A percentile compares a stretch with the other conserved stretches of the same genome.
These are phyloP conservation scores for Eristalinus aeneus DNA, from an alignment of 2,888 invertebrate species.

Conservation along the genomic window DNA sequence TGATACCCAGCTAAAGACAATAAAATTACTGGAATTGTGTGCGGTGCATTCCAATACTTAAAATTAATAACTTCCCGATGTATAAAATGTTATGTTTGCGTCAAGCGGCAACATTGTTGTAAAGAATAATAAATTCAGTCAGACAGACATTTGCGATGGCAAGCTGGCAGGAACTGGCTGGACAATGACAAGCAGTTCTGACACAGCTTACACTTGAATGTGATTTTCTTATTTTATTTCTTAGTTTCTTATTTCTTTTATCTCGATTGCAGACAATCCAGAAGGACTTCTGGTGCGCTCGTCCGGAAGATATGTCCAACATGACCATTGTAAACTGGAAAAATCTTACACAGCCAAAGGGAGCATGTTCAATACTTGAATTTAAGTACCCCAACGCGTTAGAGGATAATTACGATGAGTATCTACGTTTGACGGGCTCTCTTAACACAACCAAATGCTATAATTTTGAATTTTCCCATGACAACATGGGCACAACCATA, in stretches of 20 bases:
- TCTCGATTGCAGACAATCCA: constrained; percentile 80
- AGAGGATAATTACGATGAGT: constrained; percentile 41
- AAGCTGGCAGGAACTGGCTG: background rate
- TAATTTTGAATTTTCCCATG: constrained; percentile 79
- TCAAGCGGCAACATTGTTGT: background rate
- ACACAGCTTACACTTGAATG: background rate
- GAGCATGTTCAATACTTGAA: constrained; percentile 81
- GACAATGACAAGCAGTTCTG: background rate
- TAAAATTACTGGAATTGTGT: background rate
- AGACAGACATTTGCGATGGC: background rate
- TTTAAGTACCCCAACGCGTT: constrained; percentile 61
- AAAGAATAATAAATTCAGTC: background rate
- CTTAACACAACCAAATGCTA: constrained; percentile 76
- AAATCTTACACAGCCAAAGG: constrained; percentile 82
- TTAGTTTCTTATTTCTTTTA: background rate
- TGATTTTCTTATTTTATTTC: background rate
- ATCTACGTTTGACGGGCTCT: constrained; percentile 38
- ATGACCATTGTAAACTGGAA: constrained; percentile 81
- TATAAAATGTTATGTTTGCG: background rate
- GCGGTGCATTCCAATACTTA: background rate
- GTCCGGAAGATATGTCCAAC: constrained; percentile 79
- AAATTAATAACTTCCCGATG: background rate
- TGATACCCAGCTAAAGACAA: background rate
- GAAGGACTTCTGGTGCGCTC: constrained; percentile 83
- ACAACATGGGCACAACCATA: constrained; percentile 81